phyloP scores from a whole-genome alignment of 2,888 invertebrate species.

The Plusia festucae region DNA sequence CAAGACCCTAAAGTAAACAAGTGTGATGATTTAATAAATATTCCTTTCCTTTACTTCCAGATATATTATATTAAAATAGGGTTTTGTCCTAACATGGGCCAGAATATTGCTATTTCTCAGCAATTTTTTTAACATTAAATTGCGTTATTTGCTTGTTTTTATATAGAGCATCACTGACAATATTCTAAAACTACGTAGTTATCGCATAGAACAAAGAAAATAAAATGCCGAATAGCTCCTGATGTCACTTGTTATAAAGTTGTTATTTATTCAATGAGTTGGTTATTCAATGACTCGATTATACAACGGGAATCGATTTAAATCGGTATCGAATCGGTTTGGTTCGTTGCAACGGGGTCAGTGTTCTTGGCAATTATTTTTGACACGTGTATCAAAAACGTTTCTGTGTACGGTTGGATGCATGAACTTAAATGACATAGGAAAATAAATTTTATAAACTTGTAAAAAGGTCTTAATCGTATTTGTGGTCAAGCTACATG shows the following conservation, averaged over 20 bases:
- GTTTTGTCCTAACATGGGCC: too few species aligned
- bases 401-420: constrained; percentile 11
- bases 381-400: constrained; percentile 44
- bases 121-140: too few species aligned
- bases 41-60: too few species aligned
- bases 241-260: constrained; percentile 55
- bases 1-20: too few species aligned
- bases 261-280: constrained; percentile 8
- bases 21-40: too few species aligned
- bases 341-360: constrained; percentile 50
- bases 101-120: too few species aligned
- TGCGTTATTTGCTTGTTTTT: too few species aligned
- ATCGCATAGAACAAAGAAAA: constrained; percentile 41
- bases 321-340: constrained; percentile 44
- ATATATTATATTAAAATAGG: too few species aligned
- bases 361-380: constrained; percentile 51
- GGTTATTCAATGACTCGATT: constrained; percentile 58
- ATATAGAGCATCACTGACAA: too few species aligned
- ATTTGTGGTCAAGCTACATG: too few species aligned
- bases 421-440: background rate
- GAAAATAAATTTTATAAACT: background rate
- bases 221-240: constrained; percentile 17
- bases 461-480: background rate
- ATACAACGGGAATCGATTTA: constrained; percentile 53
- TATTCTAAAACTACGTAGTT: too few species aligned